Conservation (phyloP, 1,140 invertebrate species). For the Hirudo medicinalis region DNA sequence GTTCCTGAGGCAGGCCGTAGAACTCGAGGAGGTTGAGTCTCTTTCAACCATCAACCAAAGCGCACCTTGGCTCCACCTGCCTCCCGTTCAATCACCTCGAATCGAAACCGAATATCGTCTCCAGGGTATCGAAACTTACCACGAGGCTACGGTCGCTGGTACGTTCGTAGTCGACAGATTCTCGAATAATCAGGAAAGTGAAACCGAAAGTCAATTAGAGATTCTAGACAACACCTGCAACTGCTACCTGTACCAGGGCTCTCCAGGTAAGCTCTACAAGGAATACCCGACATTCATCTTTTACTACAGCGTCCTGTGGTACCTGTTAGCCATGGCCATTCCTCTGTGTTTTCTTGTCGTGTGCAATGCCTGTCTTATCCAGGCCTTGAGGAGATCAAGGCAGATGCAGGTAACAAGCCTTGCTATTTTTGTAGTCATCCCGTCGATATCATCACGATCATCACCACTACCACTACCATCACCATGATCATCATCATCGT, state of each 20-base stretch:
- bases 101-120: too few species aligned
- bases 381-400: constrained; percentile 22
- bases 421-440: too few species aligned
- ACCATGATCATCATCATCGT: too few species aligned
- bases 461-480: too few species aligned
- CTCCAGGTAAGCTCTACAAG: background rate
- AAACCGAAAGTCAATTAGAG: background rate
- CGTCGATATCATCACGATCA: too few species aligned
- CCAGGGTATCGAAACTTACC: too few species aligned
- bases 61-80: too few species aligned
- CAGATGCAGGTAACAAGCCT: constrained; percentile 10
- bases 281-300: constrained; percentile 23
- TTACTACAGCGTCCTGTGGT: constrained; percentile 33
- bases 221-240: background rate
- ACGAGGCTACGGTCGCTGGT: too few species aligned
- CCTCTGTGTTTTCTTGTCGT: constrained; percentile 33
- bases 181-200: too few species aligned
- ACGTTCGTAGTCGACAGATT: too few species aligned
- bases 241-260: constrained; percentile 16
- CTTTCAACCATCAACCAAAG: too few species aligned
- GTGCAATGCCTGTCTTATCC: constrained; percentile 35
- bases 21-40: background rate
- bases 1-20: background rate
- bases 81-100: too few species aligned
- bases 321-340: constrained; percentile 32